These are phyloP conservation scores for Psittacula cyanocephala DNA, from an alignment of 2,113 vertebrate genomes.

Conservation along the genomic window DNA sequence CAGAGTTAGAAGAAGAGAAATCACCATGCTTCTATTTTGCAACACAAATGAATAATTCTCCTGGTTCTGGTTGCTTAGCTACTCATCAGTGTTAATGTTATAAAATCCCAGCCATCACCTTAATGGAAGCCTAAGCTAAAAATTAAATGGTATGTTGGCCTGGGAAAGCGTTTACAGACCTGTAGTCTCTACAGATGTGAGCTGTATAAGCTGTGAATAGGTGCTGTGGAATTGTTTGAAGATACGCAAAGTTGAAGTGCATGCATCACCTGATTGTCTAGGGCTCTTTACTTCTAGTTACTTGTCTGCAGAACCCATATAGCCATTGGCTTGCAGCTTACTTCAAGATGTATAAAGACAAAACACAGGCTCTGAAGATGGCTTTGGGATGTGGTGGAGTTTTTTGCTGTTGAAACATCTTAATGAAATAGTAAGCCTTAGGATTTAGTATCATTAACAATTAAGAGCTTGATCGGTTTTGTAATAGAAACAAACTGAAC, in stretches of 20 bases:
- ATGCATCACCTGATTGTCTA: not conserved
- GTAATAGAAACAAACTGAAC: not conserved
- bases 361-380: not conserved
- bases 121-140: not conserved
- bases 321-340: not conserved
- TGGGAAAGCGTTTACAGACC: not conserved
- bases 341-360: not conserved
- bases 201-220: not conserved
- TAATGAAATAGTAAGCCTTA: not conserved
- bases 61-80: slow-evolving; percentile 9
- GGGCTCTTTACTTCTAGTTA: not conserved
- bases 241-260: not conserved
- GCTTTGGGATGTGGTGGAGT: not conserved
- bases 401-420: not conserved
- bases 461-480: not conserved
- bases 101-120: not conserved
- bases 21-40: slow-evolving; percentile 9
- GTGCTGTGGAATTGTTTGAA: not conserved
- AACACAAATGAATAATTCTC: not conserved
- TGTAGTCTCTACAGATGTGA: not conserved
- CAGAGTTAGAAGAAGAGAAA: not conserved
- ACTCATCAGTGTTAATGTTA: not conserved
- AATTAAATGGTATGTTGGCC: not conserved
- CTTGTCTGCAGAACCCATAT: not conserved
- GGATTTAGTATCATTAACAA: not conserved